Conservation (phyloP, 2,888 invertebrate species). For the Meta bourneti region DNA sequence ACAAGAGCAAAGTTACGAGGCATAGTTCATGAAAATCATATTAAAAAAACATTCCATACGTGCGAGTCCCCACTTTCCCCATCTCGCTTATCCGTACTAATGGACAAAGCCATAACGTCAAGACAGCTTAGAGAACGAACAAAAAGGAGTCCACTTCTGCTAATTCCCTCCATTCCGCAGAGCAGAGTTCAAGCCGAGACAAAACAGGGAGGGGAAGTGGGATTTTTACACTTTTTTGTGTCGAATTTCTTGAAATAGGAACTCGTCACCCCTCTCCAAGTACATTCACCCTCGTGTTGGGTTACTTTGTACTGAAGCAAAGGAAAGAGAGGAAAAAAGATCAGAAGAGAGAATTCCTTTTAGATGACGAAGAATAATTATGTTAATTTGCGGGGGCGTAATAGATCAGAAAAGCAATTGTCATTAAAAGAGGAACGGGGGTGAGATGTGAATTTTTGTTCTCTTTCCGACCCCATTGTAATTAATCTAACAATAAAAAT, state of each 20-base stretch:
- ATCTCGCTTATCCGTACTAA: no score
- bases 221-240: neutral
- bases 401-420: constrained; percentile 25
- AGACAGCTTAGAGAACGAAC: no score
- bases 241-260: constrained; percentile 12
- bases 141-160: no score
- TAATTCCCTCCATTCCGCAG: no score
- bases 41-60: neutral
- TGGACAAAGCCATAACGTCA: no score
- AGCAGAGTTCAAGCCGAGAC: neutral
- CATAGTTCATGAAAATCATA: no score
- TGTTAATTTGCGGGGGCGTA: constrained; percentile 32
- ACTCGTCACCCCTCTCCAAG: constrained; percentile 13
- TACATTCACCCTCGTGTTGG: constrained; percentile 10
- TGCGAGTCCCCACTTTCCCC: neutral
- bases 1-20: no score
- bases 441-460: neutral
- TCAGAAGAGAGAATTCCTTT: constrained; percentile 19
- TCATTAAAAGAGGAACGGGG: constrained; percentile 1
- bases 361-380: constrained; percentile 34
- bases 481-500: neutral
- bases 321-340: neutral
- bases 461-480: neutral
- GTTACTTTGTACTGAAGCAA: constrained; percentile 16
- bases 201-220: neutral